Base-by-base conservation (phyloP, 2,113 vertebrate genomes). In the Macquaria australasica region DNA sequence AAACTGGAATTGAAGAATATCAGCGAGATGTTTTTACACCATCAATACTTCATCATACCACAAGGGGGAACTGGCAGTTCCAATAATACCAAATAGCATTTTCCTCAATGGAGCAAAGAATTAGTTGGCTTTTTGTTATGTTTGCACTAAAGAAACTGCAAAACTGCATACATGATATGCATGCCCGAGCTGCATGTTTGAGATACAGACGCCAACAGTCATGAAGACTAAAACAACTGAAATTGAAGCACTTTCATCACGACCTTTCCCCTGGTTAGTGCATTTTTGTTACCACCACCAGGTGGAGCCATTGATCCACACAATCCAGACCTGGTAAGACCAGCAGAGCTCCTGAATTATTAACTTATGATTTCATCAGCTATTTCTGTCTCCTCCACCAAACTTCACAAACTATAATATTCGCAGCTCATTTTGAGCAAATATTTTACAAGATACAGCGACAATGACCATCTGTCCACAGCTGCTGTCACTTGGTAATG, bases 241-340 rank as follows among this genome's bases (percentile, higher is more conserved):
- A 59, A 43, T 3, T 58, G n/a, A 56, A 75, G 4, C 10, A 31
- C 14, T 60, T n/a, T 51, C 12, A 20, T 53, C 9, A 43, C 69
- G 63, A 89, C 70, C 75, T 82, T 88, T 87, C 18, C 25, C 72
- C 68, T 77, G 45, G 21, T 71, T 69, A 16, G 48, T n/a, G 51
- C 5, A 0, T 45, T 25, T 41, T 21, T 50, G 50, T 48, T 48
- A 8, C 5, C 67, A 67, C 89, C 93, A 94, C 75, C 64, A 90
- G 91, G 69, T 79, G 92, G 89, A 6, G 83, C 67, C 50, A 21
- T 23, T 55, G 69, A 60, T n/a, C 68, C 55, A 55, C 34, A 16
- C 21, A 18, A 51, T 8, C 1, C 16, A 70, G 28, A 28, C 15
- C 14, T 31, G 66, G 23, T 21, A 5, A 43, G 28, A 15, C 14